phyloP scores from a whole-genome alignment of 2,113 vertebrate genomes.

The Oryzias woworae region DNA sequence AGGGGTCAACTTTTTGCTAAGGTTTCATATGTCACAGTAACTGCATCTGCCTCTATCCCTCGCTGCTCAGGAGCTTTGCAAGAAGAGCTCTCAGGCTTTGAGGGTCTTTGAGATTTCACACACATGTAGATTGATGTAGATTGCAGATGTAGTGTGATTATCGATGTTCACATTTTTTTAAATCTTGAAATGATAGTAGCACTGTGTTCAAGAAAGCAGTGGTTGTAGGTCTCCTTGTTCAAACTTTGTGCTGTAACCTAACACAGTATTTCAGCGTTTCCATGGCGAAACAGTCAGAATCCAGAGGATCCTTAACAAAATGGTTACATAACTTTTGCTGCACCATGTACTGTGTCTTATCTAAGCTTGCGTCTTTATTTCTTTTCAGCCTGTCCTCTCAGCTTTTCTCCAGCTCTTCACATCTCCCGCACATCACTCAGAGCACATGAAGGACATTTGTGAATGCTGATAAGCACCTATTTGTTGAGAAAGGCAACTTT shows the following conservation, averaged over 20 bases:
- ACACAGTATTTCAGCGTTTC: constrained; percentile 55
- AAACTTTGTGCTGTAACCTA: constrained; percentile 22
- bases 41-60: constrained; percentile 38
- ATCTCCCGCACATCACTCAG: constrained; percentile 42
- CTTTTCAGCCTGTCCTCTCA: constrained; percentile 40
- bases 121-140: not conserved
- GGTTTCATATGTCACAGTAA: constrained; percentile 53
- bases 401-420: constrained; percentile 49
- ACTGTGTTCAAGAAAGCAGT: constrained; percentile 16
- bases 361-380: constrained; percentile 59
- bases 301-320: constrained; percentile 77
- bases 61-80: constrained; percentile 39
- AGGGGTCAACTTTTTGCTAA: constrained; percentile 46
- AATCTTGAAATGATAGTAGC: not conserved
- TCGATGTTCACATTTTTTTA: not conserved
- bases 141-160: constrained; percentile 20
- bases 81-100: constrained; percentile 35
- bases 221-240: constrained; percentile 16
- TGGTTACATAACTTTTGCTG: constrained; percentile 77
- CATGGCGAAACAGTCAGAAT: constrained; percentile 76
- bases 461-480: constrained; percentile 38
- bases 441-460: constrained; percentile 51
- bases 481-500: constrained; percentile 30
- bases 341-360: constrained; percentile 70
- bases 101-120: constrained; percentile 50